These are phyloP conservation scores for Leptobrachium ailaonicum DNA, from an alignment of 2,113 vertebrate genomes.

Conservation along the genomic window DNA sequence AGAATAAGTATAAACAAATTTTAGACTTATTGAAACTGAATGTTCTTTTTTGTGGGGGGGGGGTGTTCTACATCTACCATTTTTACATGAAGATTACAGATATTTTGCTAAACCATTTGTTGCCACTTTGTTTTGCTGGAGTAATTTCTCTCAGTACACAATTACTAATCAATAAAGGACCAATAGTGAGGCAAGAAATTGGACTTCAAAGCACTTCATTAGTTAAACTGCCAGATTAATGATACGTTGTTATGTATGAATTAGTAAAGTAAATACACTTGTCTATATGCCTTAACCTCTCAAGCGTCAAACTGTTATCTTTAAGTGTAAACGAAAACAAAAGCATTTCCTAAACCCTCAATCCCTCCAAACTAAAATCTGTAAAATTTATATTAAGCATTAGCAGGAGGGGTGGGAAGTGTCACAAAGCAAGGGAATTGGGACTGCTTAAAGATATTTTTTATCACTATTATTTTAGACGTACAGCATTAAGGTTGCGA, in stretches of 20 bases:
- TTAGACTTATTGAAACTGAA: too few relatives aligned
- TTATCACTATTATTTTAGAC: too few relatives aligned
- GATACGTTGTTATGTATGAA: conserved; percentile 9
- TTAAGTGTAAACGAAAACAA: conserved; percentile 42
- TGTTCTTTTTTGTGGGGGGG: too few relatives aligned
- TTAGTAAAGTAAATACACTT: conserved; percentile 38
- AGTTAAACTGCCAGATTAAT: not conserved
- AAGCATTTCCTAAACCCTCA: conserved; percentile 26
- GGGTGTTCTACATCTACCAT: too few relatives aligned
- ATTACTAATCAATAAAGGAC: conserved; percentile 31
- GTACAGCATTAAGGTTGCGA: too few relatives aligned
- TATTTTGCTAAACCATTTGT: conserved; percentile 51
- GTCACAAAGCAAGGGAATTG: too few relatives aligned
- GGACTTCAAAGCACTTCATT: conserved; percentile 48
- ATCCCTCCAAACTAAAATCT: conserved; percentile 10
- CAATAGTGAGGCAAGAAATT: not conserved
- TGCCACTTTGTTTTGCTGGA: conserved; percentile 58
- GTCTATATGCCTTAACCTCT: conserved; percentile 2
- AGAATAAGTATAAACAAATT: too few relatives aligned
- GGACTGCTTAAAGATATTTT: too few relatives aligned
- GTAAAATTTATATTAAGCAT: not conserved
- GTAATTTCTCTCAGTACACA: conserved; percentile 34
- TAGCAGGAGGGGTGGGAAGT: too few relatives aligned
- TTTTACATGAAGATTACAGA: conserved; percentile 25
- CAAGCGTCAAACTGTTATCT: conserved; percentile 20